Evolutionary conservation across 2,888 invertebrate genomes (phyloP).

Genomic region (Melanophora roralis): DNA sequence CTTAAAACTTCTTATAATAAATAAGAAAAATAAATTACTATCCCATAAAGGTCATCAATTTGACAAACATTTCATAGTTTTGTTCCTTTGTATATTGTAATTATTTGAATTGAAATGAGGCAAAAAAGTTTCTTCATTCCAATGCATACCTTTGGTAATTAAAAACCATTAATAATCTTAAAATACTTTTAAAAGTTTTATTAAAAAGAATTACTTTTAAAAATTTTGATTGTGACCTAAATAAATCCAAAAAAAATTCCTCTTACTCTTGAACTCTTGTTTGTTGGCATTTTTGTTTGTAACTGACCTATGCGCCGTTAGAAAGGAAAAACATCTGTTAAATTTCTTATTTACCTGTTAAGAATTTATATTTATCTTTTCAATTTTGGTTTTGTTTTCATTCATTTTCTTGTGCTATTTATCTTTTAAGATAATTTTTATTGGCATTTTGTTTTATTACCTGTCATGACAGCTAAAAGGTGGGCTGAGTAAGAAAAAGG

Average conservation of each 20-base stretch:
- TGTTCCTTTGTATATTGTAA: neutral
- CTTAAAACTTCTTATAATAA: too few relatives aligned
- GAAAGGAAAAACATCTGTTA: neutral
- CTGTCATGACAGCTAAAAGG: neutral
- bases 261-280: constrained; percentile 10
- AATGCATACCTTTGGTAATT: neutral
- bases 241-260: constrained; percentile 6
- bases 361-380: neutral
- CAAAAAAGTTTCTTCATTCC: neutral
- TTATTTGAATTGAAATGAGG: too few relatives aligned
- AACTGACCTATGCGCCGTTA: too few relatives aligned
- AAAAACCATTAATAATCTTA: constrained; percentile 25
- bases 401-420: neutral
- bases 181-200: too few relatives aligned
- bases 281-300: too few relatives aligned
- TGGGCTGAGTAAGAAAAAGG: neutral
- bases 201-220: neutral
- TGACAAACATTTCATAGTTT: too few relatives aligned
- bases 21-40: too few relatives aligned
- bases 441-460: neutral
- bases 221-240: constrained; percentile 27
- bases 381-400: neutral
- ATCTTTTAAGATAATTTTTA: constrained; percentile 11
- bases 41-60: too few relatives aligned
- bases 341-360: neutral